Evolutionary conservation across 2,113 vertebrate genomes (phyloP), one percentile per base, ranked within the genome.

Genomic region (Mixornis gularis): DNA sequence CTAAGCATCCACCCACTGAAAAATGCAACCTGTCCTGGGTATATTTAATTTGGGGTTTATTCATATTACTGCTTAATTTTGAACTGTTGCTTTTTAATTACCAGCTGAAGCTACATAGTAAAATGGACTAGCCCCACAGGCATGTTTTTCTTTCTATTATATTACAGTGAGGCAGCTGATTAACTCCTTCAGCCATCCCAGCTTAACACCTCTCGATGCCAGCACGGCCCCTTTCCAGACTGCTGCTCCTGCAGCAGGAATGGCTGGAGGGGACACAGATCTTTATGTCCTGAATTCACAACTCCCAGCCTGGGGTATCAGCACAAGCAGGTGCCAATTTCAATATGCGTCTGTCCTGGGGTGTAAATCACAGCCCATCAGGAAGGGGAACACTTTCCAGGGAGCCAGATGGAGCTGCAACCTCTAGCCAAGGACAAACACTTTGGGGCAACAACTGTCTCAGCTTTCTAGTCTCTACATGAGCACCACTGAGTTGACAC

Each of bases 141-240:
- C 85, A 84, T 96, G 93, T 96, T 95, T 95, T 94, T 92, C 95
- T 96, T 96, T 91, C 95, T 96, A 91, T 94, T 91, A 90, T 85
- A 92, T 95, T 96, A 95, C 94, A 89, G 87, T n/a, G 65, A 95
- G 87, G 94, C 82, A 91, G 94, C 85, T 92, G 93, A 94, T 95
- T 95, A 95, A 96, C 93, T 96, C 95, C 94, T 95, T 96, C 93
- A 91, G 71, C 82, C 79, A 91, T 92, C 87, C 87, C 90, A 91
- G 94, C 68, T 95, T 96, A 92, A 92, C 95, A 95, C 95, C 93
- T 95, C 8, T 0, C 0, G 10, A 87, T 85, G 90, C 92, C 95
- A 96, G 87, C 93, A 58, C 0, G 0, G 81, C 46, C 9, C 43
- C 63, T 58, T 87, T 94, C 73, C 87, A 95, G 79, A 49, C 22